These are phyloP conservation scores for Allophyes oxyacanthae DNA, from an alignment of 2,888 invertebrate species.

Conservation along the genomic window DNA sequence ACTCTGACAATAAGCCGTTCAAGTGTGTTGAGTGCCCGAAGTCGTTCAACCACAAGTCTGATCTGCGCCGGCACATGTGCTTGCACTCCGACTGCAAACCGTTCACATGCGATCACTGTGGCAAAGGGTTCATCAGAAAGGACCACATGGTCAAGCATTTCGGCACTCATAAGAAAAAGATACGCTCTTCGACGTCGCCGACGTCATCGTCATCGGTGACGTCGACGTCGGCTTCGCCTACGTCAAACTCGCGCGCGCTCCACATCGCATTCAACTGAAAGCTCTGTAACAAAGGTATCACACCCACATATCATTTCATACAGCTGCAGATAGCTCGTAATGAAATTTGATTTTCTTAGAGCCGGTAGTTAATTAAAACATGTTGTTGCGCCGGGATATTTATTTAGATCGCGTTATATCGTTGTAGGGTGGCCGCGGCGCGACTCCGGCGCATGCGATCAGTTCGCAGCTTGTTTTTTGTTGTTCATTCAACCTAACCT, in stretches of 20 bases:
- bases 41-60: slow-evolving; percentile 97
- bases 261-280: slow-evolving; percentile 39
- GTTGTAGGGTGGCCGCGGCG: slow-evolving; percentile 46
- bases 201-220: slow-evolving; percentile 66
- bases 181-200: slow-evolving; percentile 74
- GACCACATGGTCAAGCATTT: slow-evolving; percentile 97
- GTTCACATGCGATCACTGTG: slow-evolving; percentile 94
- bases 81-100: slow-evolving; percentile 96
- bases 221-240: slow-evolving; percentile 62
- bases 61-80: slow-evolving; percentile 95
- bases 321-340: slow-evolving; percentile 57
- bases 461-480: slow-evolving; percentile 79
- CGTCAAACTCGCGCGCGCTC: slow-evolving; percentile 42
- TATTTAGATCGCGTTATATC: slow-evolving; percentile 34
- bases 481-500: slow-evolving; percentile 87
- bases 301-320: slow-evolving; percentile 73
- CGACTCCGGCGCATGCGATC: slow-evolving; percentile 73
- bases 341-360: slow-evolving; percentile 59
- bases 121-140: slow-evolving; percentile 96
- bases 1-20: slow-evolving; percentile 95
- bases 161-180: slow-evolving; percentile 93
- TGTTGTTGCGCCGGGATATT: slow-evolving; percentile 25
- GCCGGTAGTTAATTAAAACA: slow-evolving; percentile 54
- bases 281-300: slow-evolving; percentile 19
- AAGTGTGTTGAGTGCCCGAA: slow-evolving; percentile 96